Evolutionary conservation across 2,113 vertebrate genomes (phyloP).

Genomic region (Rhinolophus ferrumequinum): DNA sequence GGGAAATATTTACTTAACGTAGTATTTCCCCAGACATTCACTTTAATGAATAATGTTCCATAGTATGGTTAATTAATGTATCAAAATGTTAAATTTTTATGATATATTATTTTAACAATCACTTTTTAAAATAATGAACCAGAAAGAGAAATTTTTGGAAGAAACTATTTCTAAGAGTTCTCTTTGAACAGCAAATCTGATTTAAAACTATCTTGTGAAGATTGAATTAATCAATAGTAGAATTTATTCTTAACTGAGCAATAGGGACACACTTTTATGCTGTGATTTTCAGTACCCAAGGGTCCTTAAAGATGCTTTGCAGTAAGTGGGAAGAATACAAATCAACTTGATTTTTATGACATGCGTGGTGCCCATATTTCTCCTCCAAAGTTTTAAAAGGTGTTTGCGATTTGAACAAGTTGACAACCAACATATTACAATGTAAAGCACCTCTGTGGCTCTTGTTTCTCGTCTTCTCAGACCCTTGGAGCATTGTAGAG

Average conservation of each 20-base stretch:
- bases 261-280: neutral
- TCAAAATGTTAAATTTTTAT: neutral
- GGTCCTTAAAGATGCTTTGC: neutral
- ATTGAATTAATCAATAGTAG: neutral
- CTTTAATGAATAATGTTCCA: neutral
- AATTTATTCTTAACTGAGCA: constrained; percentile 20
- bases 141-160: neutral
- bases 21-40: neutral
- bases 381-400: constrained; percentile 26
- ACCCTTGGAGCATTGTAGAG: neutral
- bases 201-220: constrained; percentile 32
- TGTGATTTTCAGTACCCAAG: neutral
- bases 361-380: neutral
- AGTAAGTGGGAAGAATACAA: constrained; percentile 9
- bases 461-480: neutral
- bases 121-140: neutral
- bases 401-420: constrained; percentile 13
- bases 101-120: neutral
- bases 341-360: constrained; percentile 5
- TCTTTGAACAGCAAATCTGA: neutral
- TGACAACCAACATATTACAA: constrained; percentile 17
- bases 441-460: neutral
- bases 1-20: neutral
- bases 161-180: neutral
- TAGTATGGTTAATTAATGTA: neutral